Percentiles rank a stretch among this genome's conserved stretches.
Conservation (phyloP, 1,140 invertebrate species). For the Bradysia coprophila region DNA sequence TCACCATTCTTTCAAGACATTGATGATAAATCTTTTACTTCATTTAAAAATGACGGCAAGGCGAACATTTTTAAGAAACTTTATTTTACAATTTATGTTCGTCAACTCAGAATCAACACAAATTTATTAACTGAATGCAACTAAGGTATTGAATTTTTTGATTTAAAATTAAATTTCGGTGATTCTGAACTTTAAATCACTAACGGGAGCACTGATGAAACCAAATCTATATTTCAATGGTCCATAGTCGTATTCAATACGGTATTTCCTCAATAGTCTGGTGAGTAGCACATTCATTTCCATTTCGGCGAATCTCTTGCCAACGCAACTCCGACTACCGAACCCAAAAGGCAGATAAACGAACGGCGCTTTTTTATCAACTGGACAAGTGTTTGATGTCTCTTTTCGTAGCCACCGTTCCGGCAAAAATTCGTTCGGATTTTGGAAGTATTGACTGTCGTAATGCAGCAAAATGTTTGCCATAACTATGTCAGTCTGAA, state of each 20-base stretch:
- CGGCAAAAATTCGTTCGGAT: slow-evolving; percentile 29
- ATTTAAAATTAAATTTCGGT: neutral
- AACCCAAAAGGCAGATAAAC: slow-evolving; percentile 38
- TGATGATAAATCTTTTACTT: too few species aligned
- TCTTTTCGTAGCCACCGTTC: neutral
- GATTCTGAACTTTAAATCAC: neutral
- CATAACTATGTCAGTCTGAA: slow-evolving; percentile 29
- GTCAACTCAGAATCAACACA: too few species aligned
- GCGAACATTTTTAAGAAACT: neutral
- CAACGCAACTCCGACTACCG: slow-evolving; percentile 31
- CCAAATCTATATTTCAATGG: neutral
- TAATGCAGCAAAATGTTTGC: slow-evolving; percentile 25
- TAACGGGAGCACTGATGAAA: neutral
- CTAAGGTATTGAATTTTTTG: too few species aligned
- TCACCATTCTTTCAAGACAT: too few species aligned
- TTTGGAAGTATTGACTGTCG: slow-evolving; percentile 28
- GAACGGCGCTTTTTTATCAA: slow-evolving; percentile 29
- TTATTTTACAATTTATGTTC: too few species aligned
- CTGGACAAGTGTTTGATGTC: slow-evolving; percentile 10
- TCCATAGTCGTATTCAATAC: slow-evolving; percentile 28
- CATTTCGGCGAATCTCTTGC: slow-evolving; percentile 48
- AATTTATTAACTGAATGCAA: too few species aligned
- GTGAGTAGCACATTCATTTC: slow-evolving; percentile 42
- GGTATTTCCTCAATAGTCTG: slow-evolving; percentile 35
- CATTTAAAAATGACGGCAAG: too few species aligned